Evolutionary conservation across 2,113 vertebrate species (phyloP), one percentile per base, ranked within the genome.

Genomic region (Uria aalge): DNA sequence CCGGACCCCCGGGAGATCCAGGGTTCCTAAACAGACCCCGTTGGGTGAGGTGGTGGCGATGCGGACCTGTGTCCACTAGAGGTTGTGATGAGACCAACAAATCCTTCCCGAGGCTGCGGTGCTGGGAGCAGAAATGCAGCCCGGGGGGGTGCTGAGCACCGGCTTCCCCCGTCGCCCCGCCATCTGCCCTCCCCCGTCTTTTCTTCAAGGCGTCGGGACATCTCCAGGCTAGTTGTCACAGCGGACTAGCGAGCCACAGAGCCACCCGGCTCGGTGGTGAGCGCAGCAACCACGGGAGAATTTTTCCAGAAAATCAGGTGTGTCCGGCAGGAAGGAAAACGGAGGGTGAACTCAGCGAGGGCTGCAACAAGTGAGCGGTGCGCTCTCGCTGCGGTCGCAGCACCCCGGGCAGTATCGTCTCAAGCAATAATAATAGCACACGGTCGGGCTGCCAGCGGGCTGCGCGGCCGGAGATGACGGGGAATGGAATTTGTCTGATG

Each of bases 381-480:
- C 18, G 78, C 36, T 64, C 69, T 40, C 3, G 5, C 38, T 41
- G 73, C 29, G 2, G 0, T 12, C 15, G 71, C 79, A 34, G 75
- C 90, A 71, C 74, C 82, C 72, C 3, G 24, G 18, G 62, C 2
- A 1, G 45, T 4, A 4, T 13, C 67, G 5, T 8, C 62, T 22
- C 56, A 2, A 23, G 86, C 60, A 27, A 52, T 1, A 76, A 53
- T 71, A 43, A 38, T 0, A 14, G 76, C 75, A 12, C 17, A 1
- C 29, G 38, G 85, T 8, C n/a, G 3, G 52, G 48, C 78, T 71
- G 79, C 27, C 48, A 3, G 75, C 11, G 9, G 77, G 43, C 69
- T 26, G n/a, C 3, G 40, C 0, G 14, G 50, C 52, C 8, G 0
- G 48, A 29, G 74, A 52, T 18, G 77, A n/a, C 2, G 0, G 12